phyloP scores from a whole-genome alignment of 2,797 vertebrate genomes.

The Poecilia gillii region DNA sequence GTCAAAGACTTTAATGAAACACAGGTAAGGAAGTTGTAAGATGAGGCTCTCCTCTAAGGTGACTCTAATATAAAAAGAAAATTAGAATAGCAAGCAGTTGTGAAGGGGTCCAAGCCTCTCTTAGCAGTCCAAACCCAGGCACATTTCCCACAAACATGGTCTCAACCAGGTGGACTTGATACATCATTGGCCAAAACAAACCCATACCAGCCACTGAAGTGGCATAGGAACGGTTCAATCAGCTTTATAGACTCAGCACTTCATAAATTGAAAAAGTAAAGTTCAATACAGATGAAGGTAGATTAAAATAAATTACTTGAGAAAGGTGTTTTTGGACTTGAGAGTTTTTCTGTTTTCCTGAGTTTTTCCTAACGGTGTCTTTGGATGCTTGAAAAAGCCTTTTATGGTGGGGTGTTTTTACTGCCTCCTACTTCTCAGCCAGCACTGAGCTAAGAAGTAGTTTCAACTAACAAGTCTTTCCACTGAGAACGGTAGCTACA shows the following conservation, averaged over 20 bases:
- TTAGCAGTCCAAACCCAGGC: not conserved
- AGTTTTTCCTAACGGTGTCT: not conserved
- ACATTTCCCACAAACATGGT: not conserved
- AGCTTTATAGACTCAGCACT: not conserved
- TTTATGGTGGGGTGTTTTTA: not conserved
- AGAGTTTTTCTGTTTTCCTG: not conserved
- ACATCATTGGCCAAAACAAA: not conserved
- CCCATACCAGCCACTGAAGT: not conserved
- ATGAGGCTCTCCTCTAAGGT: not conserved
- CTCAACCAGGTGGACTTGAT: not conserved
- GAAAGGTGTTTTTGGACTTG: not conserved
- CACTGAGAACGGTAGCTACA: not conserved
- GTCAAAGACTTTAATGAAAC: constrained; percentile 91
- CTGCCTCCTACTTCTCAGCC: not conserved
- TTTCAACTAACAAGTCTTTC: not conserved
- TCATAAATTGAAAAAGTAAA: not conserved
- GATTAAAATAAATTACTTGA: not conserved
- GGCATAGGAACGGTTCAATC: not conserved
- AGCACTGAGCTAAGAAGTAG: not conserved
- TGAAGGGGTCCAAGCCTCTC: not conserved
- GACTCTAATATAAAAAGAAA: not conserved
- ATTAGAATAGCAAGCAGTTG: not conserved
- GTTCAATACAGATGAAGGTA: not conserved
- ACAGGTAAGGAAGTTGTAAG: constrained; percentile 81
- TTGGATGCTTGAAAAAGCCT: not conserved